Conservation (phyloP, 2,888 invertebrate species). For the Rugalucina vietnamica region DNA sequence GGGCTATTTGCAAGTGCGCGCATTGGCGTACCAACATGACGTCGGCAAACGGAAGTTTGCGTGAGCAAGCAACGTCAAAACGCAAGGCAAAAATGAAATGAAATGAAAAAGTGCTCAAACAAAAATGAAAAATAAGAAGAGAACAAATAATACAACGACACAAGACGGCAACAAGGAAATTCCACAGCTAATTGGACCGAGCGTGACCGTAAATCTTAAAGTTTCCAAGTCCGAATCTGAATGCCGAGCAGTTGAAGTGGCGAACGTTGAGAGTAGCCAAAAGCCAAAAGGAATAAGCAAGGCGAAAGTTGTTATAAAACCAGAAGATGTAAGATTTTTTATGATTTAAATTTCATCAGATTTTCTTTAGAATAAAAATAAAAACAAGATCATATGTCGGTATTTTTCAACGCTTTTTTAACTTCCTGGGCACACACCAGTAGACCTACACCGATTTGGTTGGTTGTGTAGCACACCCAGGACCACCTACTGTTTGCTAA, state of each 20-base stretch:
- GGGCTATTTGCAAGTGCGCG: not conserved
- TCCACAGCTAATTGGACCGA: not conserved
- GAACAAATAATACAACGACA: not conserved
- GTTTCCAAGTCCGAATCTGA: not conserved
- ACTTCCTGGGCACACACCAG: too few relatives aligned
- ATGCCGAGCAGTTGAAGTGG: not conserved
- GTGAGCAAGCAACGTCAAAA: too few relatives aligned
- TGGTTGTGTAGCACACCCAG: too few relatives aligned
- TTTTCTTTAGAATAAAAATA: too few relatives aligned
- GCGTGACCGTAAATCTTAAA: not conserved
- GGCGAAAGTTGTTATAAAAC: not conserved
- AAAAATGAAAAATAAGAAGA: conserved; percentile 2
- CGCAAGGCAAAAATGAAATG: too few relatives aligned
- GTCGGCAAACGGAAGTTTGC: not conserved
- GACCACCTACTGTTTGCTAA: too few relatives aligned
- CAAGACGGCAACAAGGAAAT: not conserved
- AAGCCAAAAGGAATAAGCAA: not conserved
- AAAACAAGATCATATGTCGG: too few relatives aligned
- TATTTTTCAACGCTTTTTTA: too few relatives aligned
- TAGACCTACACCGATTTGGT: too few relatives aligned
- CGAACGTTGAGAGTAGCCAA: not conserved
- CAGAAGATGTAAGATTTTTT: not conserved
- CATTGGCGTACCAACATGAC: not conserved
- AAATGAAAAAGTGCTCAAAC: not conserved
- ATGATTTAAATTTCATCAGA: too few relatives aligned